Conservation (phyloP, 2,113 vertebrate genomes). For the Promerops cafer region DNA sequence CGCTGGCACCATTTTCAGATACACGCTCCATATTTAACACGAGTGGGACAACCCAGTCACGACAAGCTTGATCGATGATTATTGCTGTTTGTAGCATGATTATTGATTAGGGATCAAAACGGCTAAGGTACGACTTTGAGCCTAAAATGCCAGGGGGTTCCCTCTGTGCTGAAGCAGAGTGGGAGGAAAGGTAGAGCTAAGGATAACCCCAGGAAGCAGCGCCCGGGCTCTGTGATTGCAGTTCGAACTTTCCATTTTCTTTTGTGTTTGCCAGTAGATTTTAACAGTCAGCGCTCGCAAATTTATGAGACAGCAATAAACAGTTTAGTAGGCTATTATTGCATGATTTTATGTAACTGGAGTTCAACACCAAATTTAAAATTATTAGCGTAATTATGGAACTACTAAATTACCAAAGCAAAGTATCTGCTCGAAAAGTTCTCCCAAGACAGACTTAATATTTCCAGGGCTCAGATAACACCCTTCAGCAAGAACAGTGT, state of each 20-base stretch:
- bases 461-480: conserved; percentile 26
- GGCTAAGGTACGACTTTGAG: neutral
- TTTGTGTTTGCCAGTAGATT: conserved; percentile 42
- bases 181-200: neutral
- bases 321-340: conserved; percentile 42
- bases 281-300: neutral
- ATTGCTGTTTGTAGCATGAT: conserved; percentile 12
- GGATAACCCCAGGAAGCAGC: neutral
- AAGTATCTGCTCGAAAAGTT: conserved; percentile 25
- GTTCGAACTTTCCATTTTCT: conserved; percentile 7
- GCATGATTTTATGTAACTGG: conserved; percentile 32
- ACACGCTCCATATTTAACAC: conserved; percentile 31
- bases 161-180: neutral
- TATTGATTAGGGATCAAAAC: conserved; percentile 31
- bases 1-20: neutral
- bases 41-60: conserved; percentile 14
- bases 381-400: conserved; percentile 43
- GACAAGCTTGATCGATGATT: conserved; percentile 11
- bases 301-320: conserved; percentile 54
- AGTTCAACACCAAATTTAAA: conserved; percentile 56
- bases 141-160: neutral
- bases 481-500: neutral
- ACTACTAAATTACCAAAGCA: conserved; percentile 35
- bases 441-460: conserved; percentile 32
- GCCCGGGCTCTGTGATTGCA: neutral